Evolutionary conservation across 2,113 vertebrate genomes (phyloP).

Genomic region (Thamnophis sirtalis): DNA sequence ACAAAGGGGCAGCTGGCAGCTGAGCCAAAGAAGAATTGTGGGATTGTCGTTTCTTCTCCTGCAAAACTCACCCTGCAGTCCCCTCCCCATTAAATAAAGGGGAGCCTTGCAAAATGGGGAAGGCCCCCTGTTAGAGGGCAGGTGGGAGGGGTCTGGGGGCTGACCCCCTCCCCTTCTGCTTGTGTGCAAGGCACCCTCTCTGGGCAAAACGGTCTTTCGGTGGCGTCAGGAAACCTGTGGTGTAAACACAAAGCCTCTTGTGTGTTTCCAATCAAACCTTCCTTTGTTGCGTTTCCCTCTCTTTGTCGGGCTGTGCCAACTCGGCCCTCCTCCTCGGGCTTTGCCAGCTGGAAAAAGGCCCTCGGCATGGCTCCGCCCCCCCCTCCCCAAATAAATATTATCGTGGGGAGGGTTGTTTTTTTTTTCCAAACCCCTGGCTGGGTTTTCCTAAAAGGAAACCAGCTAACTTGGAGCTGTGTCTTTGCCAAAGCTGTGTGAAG

Average conservation of each 20-base stretch:
- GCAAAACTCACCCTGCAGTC: neutral
- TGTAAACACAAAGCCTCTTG: neutral
- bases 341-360: neutral
- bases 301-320: neutral
- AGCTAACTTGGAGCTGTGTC: neutral
- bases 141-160: neutral
- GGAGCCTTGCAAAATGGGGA: neutral
- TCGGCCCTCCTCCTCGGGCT: neutral
- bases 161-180: neutral
- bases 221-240: neutral
- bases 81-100: neutral
- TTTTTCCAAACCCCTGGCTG: neutral
- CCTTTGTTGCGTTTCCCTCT: neutral
- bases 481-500: neutral
- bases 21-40: neutral
- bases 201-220: neutral
- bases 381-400: neutral
- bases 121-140: neutral
- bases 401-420: accelerated
- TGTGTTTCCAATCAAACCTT: neutral
- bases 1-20: neutral
- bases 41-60: neutral
- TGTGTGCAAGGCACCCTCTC: neutral
- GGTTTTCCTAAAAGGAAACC: neutral
- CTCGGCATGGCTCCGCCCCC: neutral